These are phyloP conservation scores for Apogon talboti DNA, from an alignment of 2,797 vertebrate species.

Conservation along the genomic window DNA sequence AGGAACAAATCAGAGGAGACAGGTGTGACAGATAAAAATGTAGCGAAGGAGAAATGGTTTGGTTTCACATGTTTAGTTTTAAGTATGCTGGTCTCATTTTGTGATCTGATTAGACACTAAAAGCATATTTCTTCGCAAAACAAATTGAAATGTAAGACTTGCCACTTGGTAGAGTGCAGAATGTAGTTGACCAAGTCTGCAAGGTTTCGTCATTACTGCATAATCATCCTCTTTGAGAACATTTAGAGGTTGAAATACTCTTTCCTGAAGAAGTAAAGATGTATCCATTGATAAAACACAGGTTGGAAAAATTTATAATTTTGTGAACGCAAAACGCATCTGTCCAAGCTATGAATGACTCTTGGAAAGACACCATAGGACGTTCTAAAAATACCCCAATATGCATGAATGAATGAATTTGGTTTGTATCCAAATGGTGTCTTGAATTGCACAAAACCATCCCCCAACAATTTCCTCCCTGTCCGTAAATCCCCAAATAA, in stretches of 20 bases:
- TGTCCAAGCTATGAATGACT: conserved; percentile 19
- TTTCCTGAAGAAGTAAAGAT: background rate
- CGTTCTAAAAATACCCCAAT: conserved; percentile 53
- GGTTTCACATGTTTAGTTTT: conserved; percentile 33
- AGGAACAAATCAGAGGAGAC: conserved; percentile 49
- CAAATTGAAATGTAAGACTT: background rate
- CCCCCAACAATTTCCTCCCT: conserved; percentile 20
- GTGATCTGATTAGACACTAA: conserved; percentile 5
- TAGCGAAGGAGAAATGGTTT: conserved; percentile 20
- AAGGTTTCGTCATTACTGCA: background rate
- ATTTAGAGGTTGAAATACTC: background rate
- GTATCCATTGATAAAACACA: background rate
- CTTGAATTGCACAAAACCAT: conserved; percentile 21
- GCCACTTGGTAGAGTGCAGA: no score
- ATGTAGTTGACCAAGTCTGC: background rate
- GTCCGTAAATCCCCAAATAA: conserved; percentile 62
- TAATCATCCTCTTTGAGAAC: background rate
- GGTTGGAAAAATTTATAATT: background rate
- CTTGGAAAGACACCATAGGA: conserved; percentile 32
- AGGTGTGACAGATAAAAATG: conserved; percentile 34
- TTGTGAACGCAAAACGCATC: background rate
- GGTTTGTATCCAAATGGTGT: conserved; percentile 59
- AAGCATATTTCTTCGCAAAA: conserved; percentile 8
- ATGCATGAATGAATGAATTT: conserved; percentile 47
- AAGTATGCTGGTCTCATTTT: conserved; percentile 12